Evolutionary conservation across 2,797 vertebrate species (phyloP).

Genomic region (Falco berigora): DNA sequence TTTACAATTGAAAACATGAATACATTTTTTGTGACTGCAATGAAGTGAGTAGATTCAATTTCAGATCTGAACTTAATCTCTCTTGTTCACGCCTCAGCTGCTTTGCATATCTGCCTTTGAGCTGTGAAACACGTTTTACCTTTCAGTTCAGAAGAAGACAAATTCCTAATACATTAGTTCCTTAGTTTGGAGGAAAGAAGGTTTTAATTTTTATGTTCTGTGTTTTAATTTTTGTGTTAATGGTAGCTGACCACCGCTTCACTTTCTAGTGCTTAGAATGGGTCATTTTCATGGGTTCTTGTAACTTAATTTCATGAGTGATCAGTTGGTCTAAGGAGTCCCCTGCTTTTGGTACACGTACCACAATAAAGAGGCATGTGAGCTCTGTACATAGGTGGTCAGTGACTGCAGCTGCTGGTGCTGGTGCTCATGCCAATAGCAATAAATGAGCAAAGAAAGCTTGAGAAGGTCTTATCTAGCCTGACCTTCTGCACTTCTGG

Average conservation of each 20-base stretch:
- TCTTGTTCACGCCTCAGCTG: not conserved
- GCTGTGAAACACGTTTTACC: not conserved
- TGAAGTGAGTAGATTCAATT: not conserved
- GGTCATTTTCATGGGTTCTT: not conserved
- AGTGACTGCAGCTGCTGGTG: not conserved
- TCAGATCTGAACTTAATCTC: not conserved
- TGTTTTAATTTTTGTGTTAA: not conserved
- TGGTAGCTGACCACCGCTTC: not conserved
- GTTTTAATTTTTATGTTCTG: not conserved
- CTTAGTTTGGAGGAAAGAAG: not conserved
- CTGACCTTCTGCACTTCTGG: constrained; percentile 22
- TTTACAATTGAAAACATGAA: not conserved
- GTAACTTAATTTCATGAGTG: not conserved
- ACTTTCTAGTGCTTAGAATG: not conserved
- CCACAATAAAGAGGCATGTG: not conserved
- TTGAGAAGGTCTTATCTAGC: constrained; percentile 23
- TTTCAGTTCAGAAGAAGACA: not conserved
- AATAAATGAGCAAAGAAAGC: constrained; percentile 41
- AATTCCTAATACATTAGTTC: not conserved
- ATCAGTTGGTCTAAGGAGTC: not conserved
- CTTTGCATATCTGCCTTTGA: not conserved
- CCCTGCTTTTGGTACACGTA: not conserved
- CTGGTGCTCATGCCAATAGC: not conserved
- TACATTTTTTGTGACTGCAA: not conserved
- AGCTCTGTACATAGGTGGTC: not conserved